These are phyloP conservation scores for Xenopus tropicalis DNA, from an alignment of 2,113 vertebrate genomes.

Conservation along the genomic window DNA sequence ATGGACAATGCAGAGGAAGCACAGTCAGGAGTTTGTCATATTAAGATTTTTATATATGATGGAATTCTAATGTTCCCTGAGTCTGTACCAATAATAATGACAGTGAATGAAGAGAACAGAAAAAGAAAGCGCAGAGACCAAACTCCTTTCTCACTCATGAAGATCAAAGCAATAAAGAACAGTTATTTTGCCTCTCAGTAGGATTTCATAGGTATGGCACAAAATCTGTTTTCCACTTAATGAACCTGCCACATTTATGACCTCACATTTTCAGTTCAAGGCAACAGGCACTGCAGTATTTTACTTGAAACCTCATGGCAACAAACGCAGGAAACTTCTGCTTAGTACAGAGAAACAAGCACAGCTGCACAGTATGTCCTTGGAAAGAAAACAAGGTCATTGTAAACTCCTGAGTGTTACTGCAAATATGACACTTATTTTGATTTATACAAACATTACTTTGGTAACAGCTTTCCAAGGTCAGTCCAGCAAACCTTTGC, in stretches of 20 bases:
- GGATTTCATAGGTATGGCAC: constrained; percentile 37
- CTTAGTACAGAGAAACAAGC: neutral
- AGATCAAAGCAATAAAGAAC: constrained; percentile 48
- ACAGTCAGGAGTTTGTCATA: too few relatives aligned
- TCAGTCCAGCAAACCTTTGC: neutral
- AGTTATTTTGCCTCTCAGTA: constrained; percentile 35
- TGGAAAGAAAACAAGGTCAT: neutral
- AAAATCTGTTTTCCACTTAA: constrained; percentile 50
- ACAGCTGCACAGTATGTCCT: neutral
- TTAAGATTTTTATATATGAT: too few relatives aligned
- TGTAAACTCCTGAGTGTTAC: neutral
- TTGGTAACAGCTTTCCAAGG: constrained; percentile 4
- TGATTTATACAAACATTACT: constrained; percentile 23
- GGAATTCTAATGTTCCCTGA: too few relatives aligned
- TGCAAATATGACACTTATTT: neutral
- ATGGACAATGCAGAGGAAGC: too few relatives aligned
- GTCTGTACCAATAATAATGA: too few relatives aligned
- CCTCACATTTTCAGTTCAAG: constrained; percentile 20
- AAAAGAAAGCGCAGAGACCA: neutral
- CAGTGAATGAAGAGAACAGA: too few relatives aligned
- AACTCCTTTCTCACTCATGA: constrained; percentile 44
- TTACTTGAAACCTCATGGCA: constrained; percentile 5
- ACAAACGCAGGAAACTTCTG: neutral
- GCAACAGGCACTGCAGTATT: constrained; percentile 8
- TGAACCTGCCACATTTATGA: constrained; percentile 46